Evolutionary conservation across 2,797 vertebrate genomes (phyloP).

Genomic region (Ptychadena robeensis): DNA sequence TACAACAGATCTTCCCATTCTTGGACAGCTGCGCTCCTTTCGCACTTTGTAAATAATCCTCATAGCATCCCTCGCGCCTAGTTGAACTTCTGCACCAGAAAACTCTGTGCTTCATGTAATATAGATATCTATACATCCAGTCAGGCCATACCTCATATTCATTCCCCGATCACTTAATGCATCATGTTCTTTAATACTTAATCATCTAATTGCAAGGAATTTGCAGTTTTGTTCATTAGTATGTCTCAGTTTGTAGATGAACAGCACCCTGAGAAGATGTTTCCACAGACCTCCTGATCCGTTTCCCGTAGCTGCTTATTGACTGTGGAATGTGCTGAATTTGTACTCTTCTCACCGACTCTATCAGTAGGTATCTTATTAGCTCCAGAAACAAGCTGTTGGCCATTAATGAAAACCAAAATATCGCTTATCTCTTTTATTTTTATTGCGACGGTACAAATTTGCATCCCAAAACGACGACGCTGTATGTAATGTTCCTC

Average conservation of each 20-base stretch:
- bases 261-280: conserved; percentile 3
- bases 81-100: conserved; percentile 21
- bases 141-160: conserved; percentile 9
- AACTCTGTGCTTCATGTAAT: conserved; percentile 17
- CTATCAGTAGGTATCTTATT: conserved; percentile 1
- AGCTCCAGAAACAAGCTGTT: background rate
- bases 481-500: background rate
- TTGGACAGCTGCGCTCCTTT: background rate
- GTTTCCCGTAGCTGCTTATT: conserved; percentile 10
- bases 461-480: background rate
- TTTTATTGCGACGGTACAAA: background rate
- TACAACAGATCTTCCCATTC: background rate
- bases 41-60: background rate
- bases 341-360: background rate
- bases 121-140: conserved; percentile 23
- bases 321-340: conserved; percentile 16
- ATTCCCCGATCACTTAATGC: conserved; percentile 20
- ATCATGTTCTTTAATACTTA: conserved; percentile 38
- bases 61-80: background rate
- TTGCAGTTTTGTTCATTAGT: conserved; percentile 39
- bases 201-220: conserved; percentile 43
- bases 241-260: conserved; percentile 25
- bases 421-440: conserved; percentile 25
- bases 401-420: conserved; percentile 33
- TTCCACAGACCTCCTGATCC: background rate